These are phyloP conservation scores for Sinocyclocheilus anophthalmus DNA, from an alignment of 2,113 vertebrate species.

Conservation along the genomic window DNA sequence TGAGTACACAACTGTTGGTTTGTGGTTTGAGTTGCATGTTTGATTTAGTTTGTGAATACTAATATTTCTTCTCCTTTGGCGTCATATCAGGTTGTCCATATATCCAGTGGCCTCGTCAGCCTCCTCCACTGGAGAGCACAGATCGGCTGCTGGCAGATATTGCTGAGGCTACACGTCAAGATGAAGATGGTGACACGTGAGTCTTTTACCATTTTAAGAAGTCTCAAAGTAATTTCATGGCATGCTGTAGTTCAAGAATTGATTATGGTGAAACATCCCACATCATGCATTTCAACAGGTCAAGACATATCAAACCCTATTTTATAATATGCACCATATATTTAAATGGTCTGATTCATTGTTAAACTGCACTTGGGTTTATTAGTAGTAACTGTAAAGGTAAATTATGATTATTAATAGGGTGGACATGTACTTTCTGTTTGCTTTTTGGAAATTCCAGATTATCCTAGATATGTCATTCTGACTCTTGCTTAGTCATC, in stretches of 20 bases:
- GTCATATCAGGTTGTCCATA: conserved; percentile 3
- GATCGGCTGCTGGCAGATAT: conserved; percentile 57
- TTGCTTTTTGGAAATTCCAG: conserved; percentile 20
- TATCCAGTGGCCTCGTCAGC: not conserved
- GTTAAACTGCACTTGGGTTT: not conserved
- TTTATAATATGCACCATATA: not conserved
- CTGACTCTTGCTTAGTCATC: conserved; percentile 26
- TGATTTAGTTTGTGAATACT: not conserved
- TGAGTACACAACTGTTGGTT: not conserved
- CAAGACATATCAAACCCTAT: not conserved
- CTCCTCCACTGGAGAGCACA: conserved; percentile 30
- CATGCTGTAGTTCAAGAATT: conserved; percentile 12
- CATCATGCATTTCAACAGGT: not conserved
- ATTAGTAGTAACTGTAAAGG: not conserved
- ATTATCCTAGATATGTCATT: not conserved
- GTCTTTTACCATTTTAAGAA: conserved; percentile 45
- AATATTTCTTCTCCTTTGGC: not conserved
- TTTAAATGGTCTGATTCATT: not conserved
- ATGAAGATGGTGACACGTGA: conserved; percentile 84
- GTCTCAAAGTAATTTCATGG: not conserved
- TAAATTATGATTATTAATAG: not conserved
- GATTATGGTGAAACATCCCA: not conserved
- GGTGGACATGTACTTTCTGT: not conserved
- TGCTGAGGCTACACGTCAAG: conserved; percentile 72
- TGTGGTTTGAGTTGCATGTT: not conserved